phyloP scores from a whole-genome alignment of 2,113 vertebrate genomes.

The Melierax canorus region DNA sequence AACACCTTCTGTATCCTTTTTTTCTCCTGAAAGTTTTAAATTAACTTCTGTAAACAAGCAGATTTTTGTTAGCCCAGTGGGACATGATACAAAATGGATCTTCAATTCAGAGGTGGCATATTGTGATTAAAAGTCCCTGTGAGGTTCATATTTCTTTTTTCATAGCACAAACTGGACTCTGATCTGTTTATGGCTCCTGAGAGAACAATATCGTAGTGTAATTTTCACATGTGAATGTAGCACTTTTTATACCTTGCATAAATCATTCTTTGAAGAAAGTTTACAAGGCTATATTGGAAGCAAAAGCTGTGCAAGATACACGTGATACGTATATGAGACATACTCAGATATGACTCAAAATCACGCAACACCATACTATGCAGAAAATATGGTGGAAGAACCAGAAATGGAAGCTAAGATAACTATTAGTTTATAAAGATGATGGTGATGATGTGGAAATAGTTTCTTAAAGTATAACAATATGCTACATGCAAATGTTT shows the following conservation, averaged over 20 bases:
- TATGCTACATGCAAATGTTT: not conserved
- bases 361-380: accelerated
- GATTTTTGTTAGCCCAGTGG: slow-evolving; percentile 39
- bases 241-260: slow-evolving; percentile 45
- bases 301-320: not conserved
- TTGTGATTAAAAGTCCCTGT: slow-evolving; percentile 67
- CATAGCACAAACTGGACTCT: slow-evolving; percentile 52
- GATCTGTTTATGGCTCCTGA: slow-evolving; percentile 64
- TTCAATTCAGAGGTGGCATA: slow-evolving; percentile 59
- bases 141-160: slow-evolving; percentile 66
- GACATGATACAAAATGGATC: slow-evolving; percentile 56
- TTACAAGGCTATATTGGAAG: slow-evolving; percentile 20
- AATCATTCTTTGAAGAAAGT: slow-evolving; percentile 51
- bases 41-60: slow-evolving; percentile 57
- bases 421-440: not conserved
- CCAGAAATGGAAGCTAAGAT: not conserved
- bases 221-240: slow-evolving; percentile 55
- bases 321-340: not conserved
- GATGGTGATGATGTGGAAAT: not conserved
- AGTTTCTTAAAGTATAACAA: not conserved
- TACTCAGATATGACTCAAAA: not conserved
- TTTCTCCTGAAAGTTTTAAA: slow-evolving; percentile 46
- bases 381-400: not conserved
- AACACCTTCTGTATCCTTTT: slow-evolving; percentile 28
- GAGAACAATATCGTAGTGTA: slow-evolving; percentile 53